Evolutionary conservation across 2,113 vertebrate species (phyloP).

Genomic region (Sardina pilchardus): DNA sequence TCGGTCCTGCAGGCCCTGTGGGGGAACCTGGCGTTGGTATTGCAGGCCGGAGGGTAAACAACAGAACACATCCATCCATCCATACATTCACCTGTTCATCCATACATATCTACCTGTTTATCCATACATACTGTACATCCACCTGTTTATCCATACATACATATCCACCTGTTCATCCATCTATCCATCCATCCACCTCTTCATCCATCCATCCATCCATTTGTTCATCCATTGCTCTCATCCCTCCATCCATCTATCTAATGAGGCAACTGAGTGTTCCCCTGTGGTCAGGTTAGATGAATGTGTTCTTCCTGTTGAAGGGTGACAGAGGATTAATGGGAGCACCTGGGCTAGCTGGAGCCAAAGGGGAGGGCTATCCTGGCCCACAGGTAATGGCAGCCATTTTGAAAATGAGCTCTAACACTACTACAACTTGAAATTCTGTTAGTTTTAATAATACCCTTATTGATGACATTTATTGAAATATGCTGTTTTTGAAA

Average conservation of each 20-base stretch:
- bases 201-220: neutral
- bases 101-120: neutral
- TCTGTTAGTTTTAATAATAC: neutral
- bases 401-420: neutral
- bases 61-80: neutral
- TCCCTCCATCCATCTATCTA: neutral
- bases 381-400: slow-evolving; percentile 74
- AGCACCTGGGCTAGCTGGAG: slow-evolving; percentile 67
- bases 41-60: slow-evolving; percentile 78
- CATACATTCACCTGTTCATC: neutral
- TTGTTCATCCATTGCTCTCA: neutral
- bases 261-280: neutral
- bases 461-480: too few relatives aligned
- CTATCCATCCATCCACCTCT: neutral
- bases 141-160: too few relatives aligned
- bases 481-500: neutral
- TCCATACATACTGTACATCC: neutral
- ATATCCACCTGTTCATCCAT: too few relatives aligned
- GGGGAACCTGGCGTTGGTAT: slow-evolving; percentile 72
- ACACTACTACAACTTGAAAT: neutral
- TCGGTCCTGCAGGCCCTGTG: slow-evolving; percentile 69
- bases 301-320: slow-evolving; percentile 53
- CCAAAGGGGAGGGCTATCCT: slow-evolving; percentile 76
- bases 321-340: slow-evolving; percentile 77
- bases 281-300: neutral